phyloP scores from a whole-genome alignment of 2,888 invertebrate species.

The Gryllus longicercus region DNA sequence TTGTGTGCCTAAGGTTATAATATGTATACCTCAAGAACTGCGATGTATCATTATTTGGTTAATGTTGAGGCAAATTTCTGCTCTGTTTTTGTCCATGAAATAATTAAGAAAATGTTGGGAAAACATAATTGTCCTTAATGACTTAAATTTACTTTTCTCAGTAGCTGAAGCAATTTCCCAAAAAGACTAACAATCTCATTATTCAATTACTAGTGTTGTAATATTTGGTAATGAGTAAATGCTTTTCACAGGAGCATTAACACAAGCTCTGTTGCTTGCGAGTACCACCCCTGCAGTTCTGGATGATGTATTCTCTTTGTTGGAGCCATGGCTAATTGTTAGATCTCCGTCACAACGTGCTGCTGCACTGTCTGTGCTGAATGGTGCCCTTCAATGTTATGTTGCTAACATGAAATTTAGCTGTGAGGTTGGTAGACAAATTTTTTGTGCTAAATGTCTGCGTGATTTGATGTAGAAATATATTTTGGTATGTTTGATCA shows the following conservation, averaged over 20 bases:
- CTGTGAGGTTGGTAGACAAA: slow-evolving; percentile 54
- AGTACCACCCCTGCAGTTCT: slow-evolving; percentile 67
- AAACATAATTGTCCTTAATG: too few species aligned
- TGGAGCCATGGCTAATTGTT: slow-evolving; percentile 66
- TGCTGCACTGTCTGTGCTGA: slow-evolving; percentile 53
- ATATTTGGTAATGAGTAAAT: too few species aligned
- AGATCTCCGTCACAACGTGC: slow-evolving; percentile 67
- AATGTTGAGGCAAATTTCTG: too few species aligned
- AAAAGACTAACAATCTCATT: too few species aligned
- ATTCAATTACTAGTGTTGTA: too few species aligned
- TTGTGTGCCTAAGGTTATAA: too few species aligned
- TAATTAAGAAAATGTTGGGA: too few species aligned
- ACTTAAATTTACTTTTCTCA: too few species aligned
- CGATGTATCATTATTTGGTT: too few species aligned
- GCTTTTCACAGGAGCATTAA: slow-evolving; percentile 45
- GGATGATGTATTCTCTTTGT: slow-evolving; percentile 64
- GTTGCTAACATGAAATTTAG: slow-evolving; percentile 69
- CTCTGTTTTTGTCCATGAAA: too few species aligned
- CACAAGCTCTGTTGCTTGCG: slow-evolving; percentile 64
- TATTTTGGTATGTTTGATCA: slow-evolving; percentile 18
- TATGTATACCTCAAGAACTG: too few species aligned
- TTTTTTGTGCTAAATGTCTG: not conserved
- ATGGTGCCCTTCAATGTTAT: slow-evolving; percentile 53
- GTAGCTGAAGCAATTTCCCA: too few species aligned
- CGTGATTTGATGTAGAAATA: not conserved